These are phyloP conservation scores for Leptarthrus brevirostris DNA, from an alignment of 2,888 invertebrate genomes.

Conservation along the genomic window DNA sequence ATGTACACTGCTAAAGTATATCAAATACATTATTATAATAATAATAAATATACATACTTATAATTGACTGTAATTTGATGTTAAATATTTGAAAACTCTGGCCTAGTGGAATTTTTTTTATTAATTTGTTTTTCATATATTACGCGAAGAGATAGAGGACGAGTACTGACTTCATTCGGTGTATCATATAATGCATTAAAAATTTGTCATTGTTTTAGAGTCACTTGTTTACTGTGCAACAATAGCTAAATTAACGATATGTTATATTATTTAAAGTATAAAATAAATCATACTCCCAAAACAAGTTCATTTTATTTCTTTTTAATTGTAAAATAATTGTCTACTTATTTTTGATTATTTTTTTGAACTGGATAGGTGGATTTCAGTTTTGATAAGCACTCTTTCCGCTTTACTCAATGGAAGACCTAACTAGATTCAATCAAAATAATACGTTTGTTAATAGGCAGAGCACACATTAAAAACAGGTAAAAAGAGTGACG, in stretches of 20 bases:
- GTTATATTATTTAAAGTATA: slow-evolving; percentile 27
- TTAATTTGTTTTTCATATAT: slow-evolving; percentile 22
- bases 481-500: no score
- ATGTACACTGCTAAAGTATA: slow-evolving; percentile 44
- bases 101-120: slow-evolving; percentile 27
- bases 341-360: no score
- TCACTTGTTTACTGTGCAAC: slow-evolving; percentile 40
- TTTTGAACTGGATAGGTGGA: no score
- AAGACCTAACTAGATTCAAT: no score
- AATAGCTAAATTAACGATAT: slow-evolving; percentile 30
- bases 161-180: slow-evolving; percentile 40
- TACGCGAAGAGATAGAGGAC: background rate
- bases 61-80: slow-evolving; percentile 26
- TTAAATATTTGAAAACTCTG: slow-evolving; percentile 28
- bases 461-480: no score
- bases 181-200: slow-evolving; percentile 24
- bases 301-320: background rate
- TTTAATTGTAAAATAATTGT: no score
- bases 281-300: slow-evolving; percentile 17
- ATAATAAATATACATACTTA: slow-evolving; percentile 38
- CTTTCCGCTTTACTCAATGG: no score
- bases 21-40: slow-evolving; percentile 13
- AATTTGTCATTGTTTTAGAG: slow-evolving; percentile 10
- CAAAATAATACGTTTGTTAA: no score
- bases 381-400: no score